Percentiles rank a stretch among this genome's conserved stretches.
These are phyloP conservation scores for Lepidurus couesii DNA, from an alignment of 1,140 invertebrate species.

Conservation along the genomic window DNA sequence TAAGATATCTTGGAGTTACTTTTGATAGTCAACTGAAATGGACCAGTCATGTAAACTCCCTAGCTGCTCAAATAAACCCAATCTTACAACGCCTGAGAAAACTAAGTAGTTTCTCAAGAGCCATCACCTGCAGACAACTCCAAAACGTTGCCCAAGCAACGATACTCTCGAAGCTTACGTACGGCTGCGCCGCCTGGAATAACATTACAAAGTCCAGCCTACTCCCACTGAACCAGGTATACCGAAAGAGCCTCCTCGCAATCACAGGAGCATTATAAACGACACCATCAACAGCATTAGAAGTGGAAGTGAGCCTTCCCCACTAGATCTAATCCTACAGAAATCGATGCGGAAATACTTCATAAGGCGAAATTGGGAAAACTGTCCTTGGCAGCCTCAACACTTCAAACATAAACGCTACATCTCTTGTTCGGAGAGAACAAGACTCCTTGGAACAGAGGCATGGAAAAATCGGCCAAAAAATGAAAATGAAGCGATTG, in stretches of 20 bases:
- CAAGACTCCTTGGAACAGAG: neutral
- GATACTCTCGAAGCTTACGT: neutral
- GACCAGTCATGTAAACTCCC: neutral
- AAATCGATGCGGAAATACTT: neutral
- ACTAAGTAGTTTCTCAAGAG: neutral
- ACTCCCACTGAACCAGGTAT: constrained; percentile 16
- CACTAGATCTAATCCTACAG: neutral
- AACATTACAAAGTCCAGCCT: neutral
- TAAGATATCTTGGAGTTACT: constrained; percentile 17
- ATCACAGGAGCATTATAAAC: constrained; percentile 15
- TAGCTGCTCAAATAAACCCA: neutral
- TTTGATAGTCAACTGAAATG: constrained; percentile 25
- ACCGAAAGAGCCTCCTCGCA: neutral
- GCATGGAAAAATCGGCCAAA: neutral
- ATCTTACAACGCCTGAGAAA: neutral
- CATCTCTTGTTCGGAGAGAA: neutral
- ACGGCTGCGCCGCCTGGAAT: constrained; percentile 8
- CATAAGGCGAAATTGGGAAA: neutral
- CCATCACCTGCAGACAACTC: neutral
- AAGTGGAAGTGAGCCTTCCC: constrained; percentile 16
- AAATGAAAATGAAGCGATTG: neutral
- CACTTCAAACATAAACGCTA: neutral
- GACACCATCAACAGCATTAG: neutral
- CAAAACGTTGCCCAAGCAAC: neutral
- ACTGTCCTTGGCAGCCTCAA: neutral